A percentile compares a stretch with the other conserved stretches of the same genome.
Evolutionary conservation across 2,888 invertebrate species (phyloP).

Genomic region (Rutpela maculata): DNA sequence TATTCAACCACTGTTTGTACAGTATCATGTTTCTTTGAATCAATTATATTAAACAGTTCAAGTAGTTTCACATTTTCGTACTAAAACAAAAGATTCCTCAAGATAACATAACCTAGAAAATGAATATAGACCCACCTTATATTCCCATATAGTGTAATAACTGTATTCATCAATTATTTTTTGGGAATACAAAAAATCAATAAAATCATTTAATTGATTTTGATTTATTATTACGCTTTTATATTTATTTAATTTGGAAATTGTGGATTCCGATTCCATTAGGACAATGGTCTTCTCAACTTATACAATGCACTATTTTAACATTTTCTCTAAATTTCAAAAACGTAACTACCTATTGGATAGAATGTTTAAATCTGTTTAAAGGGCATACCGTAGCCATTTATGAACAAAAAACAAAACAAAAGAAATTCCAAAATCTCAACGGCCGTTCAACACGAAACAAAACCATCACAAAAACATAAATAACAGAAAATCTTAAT

Average conservation of each 20-base stretch:
- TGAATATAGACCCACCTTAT: constrained; percentile 43
- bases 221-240: constrained; percentile 44
- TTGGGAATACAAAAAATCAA: constrained; percentile 53
- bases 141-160: constrained; percentile 46
- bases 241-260: constrained; percentile 52
- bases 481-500: too few species aligned
- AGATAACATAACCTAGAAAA: constrained; percentile 35
- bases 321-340: background rate
- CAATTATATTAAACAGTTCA: constrained; percentile 50
- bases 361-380: background rate
- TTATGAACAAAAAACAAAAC: too few species aligned
- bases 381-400: too few species aligned
- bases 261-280: constrained; percentile 48
- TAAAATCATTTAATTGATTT: constrained; percentile 50
- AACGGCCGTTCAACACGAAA: too few species aligned
- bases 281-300: constrained; percentile 22
- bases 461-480: too few species aligned
- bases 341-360: background rate
- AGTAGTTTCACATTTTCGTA: constrained; percentile 37
- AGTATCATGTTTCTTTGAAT: constrained; percentile 33
- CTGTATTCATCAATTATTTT: constrained; percentile 50
- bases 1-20: constrained; percentile 48
- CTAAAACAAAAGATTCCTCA: constrained; percentile 49
- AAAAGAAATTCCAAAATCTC: too few species aligned
- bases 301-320: constrained; percentile 1